These are phyloP conservation scores for Hypomecis punctinalis DNA, from an alignment of 2,888 invertebrate genomes.

Conservation along the genomic window DNA sequence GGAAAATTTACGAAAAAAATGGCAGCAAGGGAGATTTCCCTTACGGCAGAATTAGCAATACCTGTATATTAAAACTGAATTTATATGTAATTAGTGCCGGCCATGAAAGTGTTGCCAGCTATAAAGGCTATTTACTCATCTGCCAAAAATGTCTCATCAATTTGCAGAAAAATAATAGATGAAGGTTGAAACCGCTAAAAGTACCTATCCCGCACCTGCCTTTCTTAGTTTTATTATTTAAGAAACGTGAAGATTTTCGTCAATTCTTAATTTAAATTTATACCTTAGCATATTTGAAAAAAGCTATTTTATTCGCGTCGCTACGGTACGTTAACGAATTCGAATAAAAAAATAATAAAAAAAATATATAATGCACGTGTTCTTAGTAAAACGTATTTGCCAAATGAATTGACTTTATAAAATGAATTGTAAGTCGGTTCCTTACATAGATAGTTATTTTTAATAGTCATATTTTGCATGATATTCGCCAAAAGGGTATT, in stretches of 20 bases:
- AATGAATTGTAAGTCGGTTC: slow-evolving; percentile 50
- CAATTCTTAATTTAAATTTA: slow-evolving; percentile 67
- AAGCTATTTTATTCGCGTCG: slow-evolving; percentile 43
- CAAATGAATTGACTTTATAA: slow-evolving; percentile 58
- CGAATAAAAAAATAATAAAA: slow-evolving; percentile 28
- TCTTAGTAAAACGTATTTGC: slow-evolving; percentile 59
- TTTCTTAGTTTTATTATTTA: slow-evolving; percentile 23
- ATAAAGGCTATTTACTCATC: no score
- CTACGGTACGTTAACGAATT: slow-evolving; percentile 42
- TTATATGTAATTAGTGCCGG: not conserved
- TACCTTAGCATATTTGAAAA: slow-evolving; percentile 49
- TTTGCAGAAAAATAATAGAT: not conserved
- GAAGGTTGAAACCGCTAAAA: not conserved
- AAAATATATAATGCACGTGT: slow-evolving; percentile 46
- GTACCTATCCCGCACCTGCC: slow-evolving; percentile 24
- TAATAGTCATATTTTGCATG: slow-evolving; percentile 45
- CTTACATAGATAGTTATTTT: slow-evolving; percentile 46
- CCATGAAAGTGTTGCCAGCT: not conserved
- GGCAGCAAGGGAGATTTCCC: no score
- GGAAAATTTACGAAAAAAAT: no score
- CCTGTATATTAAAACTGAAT: not conserved
- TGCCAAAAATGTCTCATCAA: not conserved
- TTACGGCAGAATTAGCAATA: no score
- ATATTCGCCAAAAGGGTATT: slow-evolving; percentile 40
- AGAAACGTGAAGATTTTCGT: slow-evolving; percentile 52